Evolutionary conservation across 2,797 vertebrate species (phyloP).

Genomic region (Darevskia nairensis): DNA sequence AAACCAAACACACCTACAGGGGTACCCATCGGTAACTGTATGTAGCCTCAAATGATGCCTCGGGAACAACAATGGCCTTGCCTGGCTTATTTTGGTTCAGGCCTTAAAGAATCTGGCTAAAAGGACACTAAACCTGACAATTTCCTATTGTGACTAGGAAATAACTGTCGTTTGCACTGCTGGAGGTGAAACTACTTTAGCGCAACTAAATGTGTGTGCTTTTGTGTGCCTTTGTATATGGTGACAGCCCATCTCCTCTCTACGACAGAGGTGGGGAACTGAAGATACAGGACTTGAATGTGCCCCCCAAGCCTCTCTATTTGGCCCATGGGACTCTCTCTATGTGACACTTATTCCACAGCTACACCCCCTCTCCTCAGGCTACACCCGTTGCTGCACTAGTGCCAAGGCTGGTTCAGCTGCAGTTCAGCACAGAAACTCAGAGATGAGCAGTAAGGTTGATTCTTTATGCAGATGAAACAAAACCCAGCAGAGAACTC

Average conservation of each 20-base stretch:
- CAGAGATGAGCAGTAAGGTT: too few species aligned
- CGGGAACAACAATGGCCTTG: background rate
- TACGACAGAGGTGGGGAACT: too few species aligned
- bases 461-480: too few species aligned
- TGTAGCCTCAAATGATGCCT: background rate
- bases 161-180: background rate
- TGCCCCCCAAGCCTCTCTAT: background rate
- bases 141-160: background rate
- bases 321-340: too few species aligned
- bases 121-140: background rate
- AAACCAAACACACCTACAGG: constrained; percentile 26
- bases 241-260: too few species aligned
- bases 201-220: background rate
- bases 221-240: background rate
- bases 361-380: too few species aligned
- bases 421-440: too few species aligned
- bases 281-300: background rate
- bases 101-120: background rate
- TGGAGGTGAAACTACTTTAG: constrained; percentile 3
- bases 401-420: too few species aligned
- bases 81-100: background rate
- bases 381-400: too few species aligned
- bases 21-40: background rate
- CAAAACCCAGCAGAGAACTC: too few species aligned
- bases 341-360: too few species aligned